phyloP scores from a whole-genome alignment of 1,140 invertebrate species.

The Aethina tumida region DNA sequence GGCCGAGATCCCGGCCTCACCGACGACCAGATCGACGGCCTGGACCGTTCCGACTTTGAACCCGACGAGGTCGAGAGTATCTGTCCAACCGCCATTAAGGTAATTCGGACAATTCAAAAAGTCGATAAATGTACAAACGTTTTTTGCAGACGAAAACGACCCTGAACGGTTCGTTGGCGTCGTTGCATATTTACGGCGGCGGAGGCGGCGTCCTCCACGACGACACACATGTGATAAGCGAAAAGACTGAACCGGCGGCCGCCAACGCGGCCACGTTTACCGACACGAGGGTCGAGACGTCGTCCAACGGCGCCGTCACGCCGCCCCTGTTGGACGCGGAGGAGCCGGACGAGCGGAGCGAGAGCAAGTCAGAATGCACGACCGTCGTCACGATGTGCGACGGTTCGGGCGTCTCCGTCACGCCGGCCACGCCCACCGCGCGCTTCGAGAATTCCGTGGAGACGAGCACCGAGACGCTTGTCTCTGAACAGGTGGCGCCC shows the following conservation, averaged over 20 bases:
- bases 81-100: too few relatives aligned
- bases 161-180: too few relatives aligned
- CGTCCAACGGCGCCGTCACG: slow-evolving; percentile 7
- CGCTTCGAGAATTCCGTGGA: slow-evolving; percentile 28
- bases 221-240: too few relatives aligned
- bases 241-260: too few relatives aligned
- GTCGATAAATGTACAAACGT: too few relatives aligned
- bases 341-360: not conserved
- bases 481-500: slow-evolving; percentile 26
- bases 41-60: slow-evolving; percentile 6
- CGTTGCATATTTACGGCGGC: too few relatives aligned
- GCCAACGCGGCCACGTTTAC: too few relatives aligned
- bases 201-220: slow-evolving; percentile 4
- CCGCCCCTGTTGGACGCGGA: slow-evolving; percentile 5
- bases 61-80: too few relatives aligned
- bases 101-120: too few relatives aligned
- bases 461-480: slow-evolving; percentile 41
- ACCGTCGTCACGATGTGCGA: slow-evolving; percentile 2
- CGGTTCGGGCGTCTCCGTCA: slow-evolving; percentile 5
- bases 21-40: slow-evolving; percentile 15
- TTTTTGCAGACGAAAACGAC: too few relatives aligned
- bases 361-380: slow-evolving; percentile 1
- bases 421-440: slow-evolving; percentile 8
- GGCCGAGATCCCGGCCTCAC: slow-evolving; percentile 2
- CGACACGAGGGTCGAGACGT: slow-evolving; percentile 5